Percentiles rank a stretch among this genome's conserved stretches.
Conservation (phyloP, 2,797 vertebrate genomes). For the Jordanella pulchra region DNA sequence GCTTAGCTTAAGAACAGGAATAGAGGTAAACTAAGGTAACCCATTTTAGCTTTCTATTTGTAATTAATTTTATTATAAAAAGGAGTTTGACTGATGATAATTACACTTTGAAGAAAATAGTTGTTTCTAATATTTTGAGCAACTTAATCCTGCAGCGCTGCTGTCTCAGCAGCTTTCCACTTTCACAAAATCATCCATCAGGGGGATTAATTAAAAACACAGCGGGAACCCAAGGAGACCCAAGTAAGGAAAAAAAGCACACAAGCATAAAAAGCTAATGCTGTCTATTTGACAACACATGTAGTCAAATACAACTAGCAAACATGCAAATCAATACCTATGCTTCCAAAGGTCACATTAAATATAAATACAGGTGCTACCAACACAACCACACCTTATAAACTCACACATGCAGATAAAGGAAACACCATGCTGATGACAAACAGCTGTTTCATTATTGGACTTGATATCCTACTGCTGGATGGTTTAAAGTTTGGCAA, state of each 20-base stretch:
- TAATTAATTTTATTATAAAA: background rate
- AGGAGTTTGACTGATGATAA: background rate
- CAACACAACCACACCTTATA: conserved; percentile 1
- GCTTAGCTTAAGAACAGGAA: background rate
- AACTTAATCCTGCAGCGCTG: background rate
- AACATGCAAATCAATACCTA: conserved; percentile 2
- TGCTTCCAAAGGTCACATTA: conserved; percentile 5
- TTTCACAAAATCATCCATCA: background rate
- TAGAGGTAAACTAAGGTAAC: background rate
- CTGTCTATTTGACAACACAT: background rate
- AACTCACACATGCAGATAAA: background rate
- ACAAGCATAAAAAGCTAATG: background rate
- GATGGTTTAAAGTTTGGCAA: background rate
- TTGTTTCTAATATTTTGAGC: background rate
- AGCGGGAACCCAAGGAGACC: background rate
- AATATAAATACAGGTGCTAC: background rate
- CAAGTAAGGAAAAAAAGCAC: background rate
- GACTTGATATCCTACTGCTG: too few species aligned
- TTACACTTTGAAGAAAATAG: background rate
- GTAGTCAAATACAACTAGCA: background rate
- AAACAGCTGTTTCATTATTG: background rate
- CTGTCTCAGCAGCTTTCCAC: background rate
- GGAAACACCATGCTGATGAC: background rate
- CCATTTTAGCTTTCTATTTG: background rate
- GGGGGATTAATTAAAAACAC: conserved; percentile 10